Conservation (phyloP, 2,113 vertebrate species). For the Oreamnos americanus region DNA sequence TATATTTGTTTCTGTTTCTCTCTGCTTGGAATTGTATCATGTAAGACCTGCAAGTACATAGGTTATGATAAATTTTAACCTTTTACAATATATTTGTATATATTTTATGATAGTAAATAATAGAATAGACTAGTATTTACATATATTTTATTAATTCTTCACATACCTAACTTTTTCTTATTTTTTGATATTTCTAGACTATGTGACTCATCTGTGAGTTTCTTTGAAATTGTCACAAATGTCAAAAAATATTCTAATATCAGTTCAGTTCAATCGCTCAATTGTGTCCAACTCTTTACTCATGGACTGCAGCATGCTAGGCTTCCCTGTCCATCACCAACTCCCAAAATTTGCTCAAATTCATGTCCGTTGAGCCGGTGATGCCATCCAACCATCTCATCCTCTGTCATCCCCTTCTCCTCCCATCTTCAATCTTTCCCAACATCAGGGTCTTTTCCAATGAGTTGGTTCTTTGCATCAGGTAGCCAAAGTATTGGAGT, state of each 20-base stretch:
- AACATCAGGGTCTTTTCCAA: neutral
- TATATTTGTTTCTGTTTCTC: neutral
- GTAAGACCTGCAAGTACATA: neutral
- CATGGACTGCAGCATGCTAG: neutral
- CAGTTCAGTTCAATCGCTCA: neutral
- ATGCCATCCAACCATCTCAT: neutral
- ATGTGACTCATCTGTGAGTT: neutral
- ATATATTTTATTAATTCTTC: neutral
- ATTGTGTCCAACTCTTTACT: neutral
- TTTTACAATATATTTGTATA: neutral
- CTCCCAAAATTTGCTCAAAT: neutral
- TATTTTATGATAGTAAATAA: neutral
- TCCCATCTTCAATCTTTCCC: neutral
- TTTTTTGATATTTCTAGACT: neutral
- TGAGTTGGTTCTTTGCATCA: neutral
- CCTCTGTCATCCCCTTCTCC: neutral
- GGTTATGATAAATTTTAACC: neutral
- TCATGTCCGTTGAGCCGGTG: fast-evolving
- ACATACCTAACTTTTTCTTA: neutral
- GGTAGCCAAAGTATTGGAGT: neutral
- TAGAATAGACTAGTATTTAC: neutral
- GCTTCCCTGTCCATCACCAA: neutral
- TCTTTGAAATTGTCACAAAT: neutral
- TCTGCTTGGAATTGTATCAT: neutral
- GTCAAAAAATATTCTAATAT: neutral